Base-by-base conservation (phyloP, 2,888 invertebrate genomes). In the Drosophila tripunctata region DNA sequence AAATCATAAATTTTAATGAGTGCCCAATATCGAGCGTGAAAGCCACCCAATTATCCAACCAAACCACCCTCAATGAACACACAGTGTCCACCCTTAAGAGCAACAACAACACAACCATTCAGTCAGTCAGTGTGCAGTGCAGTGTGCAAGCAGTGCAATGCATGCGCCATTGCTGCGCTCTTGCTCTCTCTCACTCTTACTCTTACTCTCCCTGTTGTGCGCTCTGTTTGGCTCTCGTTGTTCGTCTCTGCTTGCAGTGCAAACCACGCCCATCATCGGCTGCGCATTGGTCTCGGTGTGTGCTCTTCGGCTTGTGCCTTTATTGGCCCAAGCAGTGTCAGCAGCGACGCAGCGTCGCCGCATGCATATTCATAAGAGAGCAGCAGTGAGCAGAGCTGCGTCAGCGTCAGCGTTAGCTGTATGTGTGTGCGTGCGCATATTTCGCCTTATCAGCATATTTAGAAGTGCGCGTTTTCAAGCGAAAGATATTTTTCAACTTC, bases 1-100 rank as follows among this genome's bases (percentile, higher is more conserved):
- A 87, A 84, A 84, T 84, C 83, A 84, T 87, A 84, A 79, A 84
- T 84, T 84, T 85, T 85, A 83, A 83, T 83, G 88, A 87, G 86
- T 68, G 62, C 58, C 84, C 70, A 82, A 75, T 75, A 67, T 62
- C 43, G 47, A 51, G 41, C 45, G 15, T 38, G 10, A 15, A 24
- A 38, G 15, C 44, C 44, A 43, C 14, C 40, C 55, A 36, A 21
- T 17, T 40, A 44, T 12, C 21, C 31, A 8, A 27, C 15, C 19
- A 22, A 50, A 19, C n/a, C 35, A 40, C 35, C 27, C 41, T 22
- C 54, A 27, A 10, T 47, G 45, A 5, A 24, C 30, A n/a, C 44
- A 2, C 15, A 31, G 27, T 15, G 14, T 14, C n/a, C 60, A 24
- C 24, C 33, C 52, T n/a, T 22, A 22, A 22, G 8, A 57, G 41